Conservation (phyloP, 2,113 vertebrate genomes). For the Maccullochella peelii region DNA sequence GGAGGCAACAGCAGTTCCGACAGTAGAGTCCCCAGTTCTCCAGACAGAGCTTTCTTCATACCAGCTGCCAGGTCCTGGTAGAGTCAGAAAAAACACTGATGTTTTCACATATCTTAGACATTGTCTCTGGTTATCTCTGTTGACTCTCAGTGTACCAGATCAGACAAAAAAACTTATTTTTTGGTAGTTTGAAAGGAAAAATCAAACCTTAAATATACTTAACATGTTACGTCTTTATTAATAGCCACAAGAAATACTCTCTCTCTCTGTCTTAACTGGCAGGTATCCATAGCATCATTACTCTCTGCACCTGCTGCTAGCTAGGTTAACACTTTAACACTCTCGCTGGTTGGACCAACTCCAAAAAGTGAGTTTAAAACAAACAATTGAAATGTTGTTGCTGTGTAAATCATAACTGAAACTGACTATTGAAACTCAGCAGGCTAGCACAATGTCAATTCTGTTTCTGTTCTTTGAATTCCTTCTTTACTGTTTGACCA, state of each 20-base stretch:
- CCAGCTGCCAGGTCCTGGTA: constrained; percentile 69
- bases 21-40: constrained; percentile 73
- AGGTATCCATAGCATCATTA: too few species aligned
- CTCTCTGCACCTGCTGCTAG: too few species aligned
- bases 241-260: not conserved
- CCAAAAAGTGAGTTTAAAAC: too few species aligned
- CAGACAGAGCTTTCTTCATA: constrained; percentile 76
- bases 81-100: not conserved
- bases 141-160: not conserved
- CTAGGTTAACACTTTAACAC: too few species aligned
- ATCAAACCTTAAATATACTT: not conserved
- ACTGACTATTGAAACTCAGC: too few species aligned
- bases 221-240: too few species aligned
- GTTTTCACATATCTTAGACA: not conserved
- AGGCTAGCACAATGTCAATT: not conserved
- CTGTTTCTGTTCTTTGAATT: not conserved
- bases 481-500: constrained; percentile 6
- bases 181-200: not conserved
- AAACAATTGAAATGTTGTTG: too few species aligned
- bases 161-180: not conserved
- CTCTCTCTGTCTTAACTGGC: too few species aligned
- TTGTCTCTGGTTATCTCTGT: too few species aligned
- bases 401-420: too few species aligned
- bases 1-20: constrained; percentile 74
- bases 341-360: too few species aligned